phyloP scores from a whole-genome alignment of 2,113 vertebrate species.

The Laticauda laticaudata region DNA sequence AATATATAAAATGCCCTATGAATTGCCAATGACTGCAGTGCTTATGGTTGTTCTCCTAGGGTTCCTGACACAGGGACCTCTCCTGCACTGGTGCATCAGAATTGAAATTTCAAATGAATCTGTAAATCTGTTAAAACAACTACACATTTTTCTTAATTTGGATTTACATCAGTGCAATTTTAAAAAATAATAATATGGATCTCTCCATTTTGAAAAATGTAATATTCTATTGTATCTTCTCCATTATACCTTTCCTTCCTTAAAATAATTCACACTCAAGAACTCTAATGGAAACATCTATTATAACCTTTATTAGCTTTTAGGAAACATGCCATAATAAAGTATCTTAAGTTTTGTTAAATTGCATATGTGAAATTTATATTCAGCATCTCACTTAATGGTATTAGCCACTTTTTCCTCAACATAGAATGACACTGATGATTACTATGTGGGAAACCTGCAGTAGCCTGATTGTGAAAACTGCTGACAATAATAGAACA shows the following conservation, averaged over 20 bases:
- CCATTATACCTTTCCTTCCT: neutral
- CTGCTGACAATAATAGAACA: conserved; percentile 20
- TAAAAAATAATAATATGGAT: neutral
- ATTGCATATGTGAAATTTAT: conserved; percentile 4
- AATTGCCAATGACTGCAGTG: neutral
- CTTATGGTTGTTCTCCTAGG: neutral
- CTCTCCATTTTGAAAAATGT: neutral
- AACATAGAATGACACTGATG: conserved; percentile 26
- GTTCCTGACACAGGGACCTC: neutral
- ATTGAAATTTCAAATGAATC: neutral
- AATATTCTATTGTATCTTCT: neutral
- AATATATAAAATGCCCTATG: neutral
- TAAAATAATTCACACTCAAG: neutral
- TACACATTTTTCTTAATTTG: neutral
- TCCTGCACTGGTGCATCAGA: neutral
- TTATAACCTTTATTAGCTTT: conserved; percentile 11
- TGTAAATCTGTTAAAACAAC: neutral
- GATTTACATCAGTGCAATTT: neutral
- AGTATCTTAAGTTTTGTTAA: conserved; percentile 16
- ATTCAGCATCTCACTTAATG: conserved; percentile 1
- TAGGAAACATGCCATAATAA: conserved; percentile 17
- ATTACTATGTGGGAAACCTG: conserved; percentile 20
- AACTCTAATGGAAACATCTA: neutral
- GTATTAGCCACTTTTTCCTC: conserved; percentile 13
- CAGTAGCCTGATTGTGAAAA: conserved; percentile 15